Base-by-base conservation (phyloP, 2,888 invertebrate species). In the Cosmia trapezina region DNA sequence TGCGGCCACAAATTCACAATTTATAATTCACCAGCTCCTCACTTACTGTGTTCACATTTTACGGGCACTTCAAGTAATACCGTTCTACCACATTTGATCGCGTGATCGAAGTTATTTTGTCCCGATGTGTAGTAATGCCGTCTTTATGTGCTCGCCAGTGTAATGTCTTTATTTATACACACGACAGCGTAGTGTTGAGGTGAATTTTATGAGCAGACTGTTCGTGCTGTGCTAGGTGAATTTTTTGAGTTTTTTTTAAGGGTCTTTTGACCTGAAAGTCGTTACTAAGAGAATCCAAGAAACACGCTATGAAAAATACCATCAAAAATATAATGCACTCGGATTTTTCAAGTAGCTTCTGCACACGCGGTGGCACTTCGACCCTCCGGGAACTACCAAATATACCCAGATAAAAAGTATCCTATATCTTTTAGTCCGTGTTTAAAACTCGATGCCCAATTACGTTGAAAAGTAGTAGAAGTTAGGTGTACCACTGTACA, bases 21-120 rank as follows among this genome's bases (percentile, higher is more conserved):
- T 73, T 68, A 78, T 70, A 68, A 77, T 80, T 76, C 66, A 59
- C 66, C 9, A 80, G 63, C 62, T 81, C 80, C 80, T 69, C 65
- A 83, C 59, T 80, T 73, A 70, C 60, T 49, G 84, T 73, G 73
- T 57, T 73, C 64, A 65, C 72, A 64, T 76, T 87, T 86, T 83
- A 86, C 80, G 11, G 62, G 63, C 83, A 86, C 86, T 84, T 77
- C 54, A 80, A 73, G 70, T 84, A 80, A 80, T 86, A 75, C 73
- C 49, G 72, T 74, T 62, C 74, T 56, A 69, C 73, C 65, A 60
- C 84, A 73, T 77, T 75, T 75, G 87, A 85, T 91, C 87, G 91
- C 91, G 91, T 91, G 91, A 87, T 88, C 84, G 76, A 88, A 89
- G 83, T 86, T 83, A 82, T 89, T 91, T 87, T 86, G 85, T 86